Evolutionary conservation across 2,888 invertebrate species (phyloP).

Genomic region (Emmelina monodactyla): DNA sequence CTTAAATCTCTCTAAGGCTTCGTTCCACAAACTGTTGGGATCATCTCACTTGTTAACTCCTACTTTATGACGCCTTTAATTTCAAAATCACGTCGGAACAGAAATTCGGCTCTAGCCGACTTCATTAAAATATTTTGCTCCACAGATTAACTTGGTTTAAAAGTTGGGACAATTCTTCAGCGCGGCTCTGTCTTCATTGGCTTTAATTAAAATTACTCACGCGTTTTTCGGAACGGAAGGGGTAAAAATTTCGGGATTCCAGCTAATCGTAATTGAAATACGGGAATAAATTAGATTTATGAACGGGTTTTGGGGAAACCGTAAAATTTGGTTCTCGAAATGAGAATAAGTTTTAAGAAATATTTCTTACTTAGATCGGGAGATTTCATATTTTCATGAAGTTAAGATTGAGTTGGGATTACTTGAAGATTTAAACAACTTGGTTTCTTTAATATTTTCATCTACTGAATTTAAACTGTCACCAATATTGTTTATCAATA

Average conservation of each 20-base stretch:
- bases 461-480: too few species aligned
- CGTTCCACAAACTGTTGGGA: slow-evolving; percentile 15
- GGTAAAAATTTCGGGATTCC: background rate
- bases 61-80: slow-evolving; percentile 30
- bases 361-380: too few species aligned
- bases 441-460: too few species aligned
- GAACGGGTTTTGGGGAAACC: too few species aligned
- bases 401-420: too few species aligned
- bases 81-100: slow-evolving; percentile 30
- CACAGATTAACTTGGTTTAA: slow-evolving; percentile 27
- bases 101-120: slow-evolving; percentile 27
- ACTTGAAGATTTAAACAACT: too few species aligned
- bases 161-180: slow-evolving; percentile 24
- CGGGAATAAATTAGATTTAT: too few species aligned
- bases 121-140: slow-evolving; percentile 49
- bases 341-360: too few species aligned
- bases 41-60: slow-evolving; percentile 20
- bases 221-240: background rate
- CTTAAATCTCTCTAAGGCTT: background rate
- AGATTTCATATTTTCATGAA: too few species aligned
- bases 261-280: too few species aligned
- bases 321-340: too few species aligned
- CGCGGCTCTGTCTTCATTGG: slow-evolving; percentile 14
- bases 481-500: too few species aligned
- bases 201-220: slow-evolving; percentile 15